Percentiles rank a stretch among this genome's conserved stretches.
phyloP scores from a whole-genome alignment of 1,140 invertebrate species.

The Amyelois transitella region DNA sequence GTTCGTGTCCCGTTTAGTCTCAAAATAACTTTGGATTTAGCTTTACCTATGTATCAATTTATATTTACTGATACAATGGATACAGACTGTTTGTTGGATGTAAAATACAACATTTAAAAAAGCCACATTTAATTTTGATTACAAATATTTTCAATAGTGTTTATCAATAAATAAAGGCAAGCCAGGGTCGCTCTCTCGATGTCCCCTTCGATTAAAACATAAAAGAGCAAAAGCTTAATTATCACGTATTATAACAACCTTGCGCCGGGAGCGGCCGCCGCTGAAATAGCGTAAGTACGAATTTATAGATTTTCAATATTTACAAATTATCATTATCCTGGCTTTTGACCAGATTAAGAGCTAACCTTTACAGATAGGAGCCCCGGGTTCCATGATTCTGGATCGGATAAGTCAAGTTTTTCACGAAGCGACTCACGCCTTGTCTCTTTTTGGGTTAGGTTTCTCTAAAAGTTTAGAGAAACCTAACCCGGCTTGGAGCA shows the following conservation, averaged over 20 bases:
- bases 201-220: constrained; percentile 34
- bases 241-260: constrained; percentile 37
- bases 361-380: too few relatives aligned
- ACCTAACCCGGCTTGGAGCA: too few relatives aligned
- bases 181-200: constrained; percentile 13
- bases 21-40: too few relatives aligned
- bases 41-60: too few relatives aligned
- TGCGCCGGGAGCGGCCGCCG: constrained; percentile 6
- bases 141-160: not conserved
- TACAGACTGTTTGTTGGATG: not conserved
- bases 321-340: not conserved
- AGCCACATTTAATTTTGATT: not conserved
- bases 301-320: not conserved
- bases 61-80: not conserved
- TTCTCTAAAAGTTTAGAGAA: too few relatives aligned
- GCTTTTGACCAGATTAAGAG: too few relatives aligned
- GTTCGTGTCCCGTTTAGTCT: too few relatives aligned
- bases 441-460: too few relatives aligned
- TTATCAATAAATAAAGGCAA: constrained; percentile 18
- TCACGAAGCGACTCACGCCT: too few relatives aligned
- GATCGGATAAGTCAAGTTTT: too few relatives aligned
- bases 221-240: constrained; percentile 41
- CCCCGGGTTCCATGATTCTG: too few relatives aligned
- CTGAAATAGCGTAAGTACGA: not conserved
- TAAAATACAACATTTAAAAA: not conserved